Conservation (phyloP, 2,797 vertebrate genomes). For the Melanogrammus aeglefinus region DNA sequence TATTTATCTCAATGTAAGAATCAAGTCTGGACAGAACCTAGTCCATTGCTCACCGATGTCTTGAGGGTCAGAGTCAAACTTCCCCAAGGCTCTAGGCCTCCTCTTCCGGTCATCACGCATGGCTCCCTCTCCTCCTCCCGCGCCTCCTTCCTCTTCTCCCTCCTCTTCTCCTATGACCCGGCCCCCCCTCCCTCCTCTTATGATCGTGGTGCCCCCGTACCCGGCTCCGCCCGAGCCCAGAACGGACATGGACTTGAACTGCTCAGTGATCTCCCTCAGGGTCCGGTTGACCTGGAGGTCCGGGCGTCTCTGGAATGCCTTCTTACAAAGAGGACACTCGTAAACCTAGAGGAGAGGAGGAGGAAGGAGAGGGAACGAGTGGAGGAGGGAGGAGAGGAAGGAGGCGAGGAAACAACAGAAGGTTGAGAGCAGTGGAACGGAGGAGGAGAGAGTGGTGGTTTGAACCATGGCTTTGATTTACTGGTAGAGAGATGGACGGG, state of each 20-base stretch:
- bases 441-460: no score
- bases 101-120: conserved; percentile 47
- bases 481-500: background rate
- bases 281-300: conserved; percentile 77
- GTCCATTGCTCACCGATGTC: background rate
- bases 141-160: background rate
- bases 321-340: conserved; percentile 77
- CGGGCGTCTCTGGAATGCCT: conserved; percentile 51
- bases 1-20: background rate
- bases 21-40: background rate
- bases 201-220: background rate
- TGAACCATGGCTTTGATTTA: no score
- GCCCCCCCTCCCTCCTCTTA: background rate
- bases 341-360: conserved; percentile 45
- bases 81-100: conserved; percentile 21
- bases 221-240: conserved; percentile 7
- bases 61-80: background rate
- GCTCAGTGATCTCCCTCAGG: conserved; percentile 72
- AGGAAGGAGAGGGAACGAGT: background rate
- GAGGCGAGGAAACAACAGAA: background rate
- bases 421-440: no score
- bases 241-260: conserved; percentile 67
- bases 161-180: background rate
- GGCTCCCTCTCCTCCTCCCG: background rate
- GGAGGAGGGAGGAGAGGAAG: background rate